Evolutionary conservation across 2,113 vertebrate genomes (phyloP).

Genomic region (Illadopsis cleaveri): DNA sequence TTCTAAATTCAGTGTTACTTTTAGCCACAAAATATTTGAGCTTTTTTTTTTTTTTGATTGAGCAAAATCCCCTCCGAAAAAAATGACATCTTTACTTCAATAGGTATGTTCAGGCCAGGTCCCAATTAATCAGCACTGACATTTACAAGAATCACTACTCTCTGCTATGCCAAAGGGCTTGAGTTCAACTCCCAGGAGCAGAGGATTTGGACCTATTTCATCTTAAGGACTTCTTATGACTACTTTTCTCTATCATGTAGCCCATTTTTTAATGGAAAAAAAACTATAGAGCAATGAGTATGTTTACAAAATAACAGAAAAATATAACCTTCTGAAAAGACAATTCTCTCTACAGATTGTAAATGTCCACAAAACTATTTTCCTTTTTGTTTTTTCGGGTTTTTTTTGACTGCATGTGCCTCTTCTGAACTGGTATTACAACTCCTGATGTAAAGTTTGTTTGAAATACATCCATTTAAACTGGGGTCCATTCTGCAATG

Average conservation of each 20-base stretch:
- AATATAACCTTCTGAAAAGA: neutral
- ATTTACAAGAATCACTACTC: slow-evolving; percentile 11
- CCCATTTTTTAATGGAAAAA: neutral
- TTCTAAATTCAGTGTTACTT: neutral
- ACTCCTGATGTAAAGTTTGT: neutral
- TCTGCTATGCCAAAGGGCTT: neutral
- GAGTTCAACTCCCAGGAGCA: neutral
- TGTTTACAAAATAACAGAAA: neutral
- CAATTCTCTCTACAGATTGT: neutral
- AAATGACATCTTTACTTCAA: neutral
- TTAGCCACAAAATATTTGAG: neutral
- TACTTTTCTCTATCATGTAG: neutral
- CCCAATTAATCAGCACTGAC: neutral
- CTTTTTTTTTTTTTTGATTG: neutral
- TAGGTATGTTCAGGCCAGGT: neutral
- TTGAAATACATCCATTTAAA: neutral
- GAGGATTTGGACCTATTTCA: neutral
- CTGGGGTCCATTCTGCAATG: neutral
- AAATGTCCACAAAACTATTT: neutral
- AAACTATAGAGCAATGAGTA: neutral
- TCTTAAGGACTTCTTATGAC: neutral
- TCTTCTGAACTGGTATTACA: neutral
- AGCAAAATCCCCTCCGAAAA: neutral
- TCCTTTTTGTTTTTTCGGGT: neutral
- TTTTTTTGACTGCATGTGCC: neutral